A percentile compares a stretch with the other conserved stretches of the same genome.
These are phyloP conservation scores for Epinotia nisella DNA, from an alignment of 2,888 invertebrate species.

Conservation along the genomic window DNA sequence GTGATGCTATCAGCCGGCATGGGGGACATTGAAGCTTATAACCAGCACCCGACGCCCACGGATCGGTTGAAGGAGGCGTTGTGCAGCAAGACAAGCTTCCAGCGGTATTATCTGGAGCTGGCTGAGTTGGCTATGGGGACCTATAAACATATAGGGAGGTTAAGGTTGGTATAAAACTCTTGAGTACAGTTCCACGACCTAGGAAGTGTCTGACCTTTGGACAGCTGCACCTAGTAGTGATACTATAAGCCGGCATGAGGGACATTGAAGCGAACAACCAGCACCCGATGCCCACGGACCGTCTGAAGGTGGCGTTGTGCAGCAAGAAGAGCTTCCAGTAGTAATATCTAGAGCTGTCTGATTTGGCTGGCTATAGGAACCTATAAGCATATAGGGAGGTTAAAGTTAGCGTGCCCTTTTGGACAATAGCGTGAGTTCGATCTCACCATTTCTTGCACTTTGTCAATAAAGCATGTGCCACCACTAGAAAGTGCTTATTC, in stretches of 20 bases:
- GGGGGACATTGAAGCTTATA: constrained; percentile 84
- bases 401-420: constrained; percentile 67
- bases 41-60: constrained; percentile 75
- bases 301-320: constrained; percentile 95
- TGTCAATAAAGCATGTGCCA: background rate
- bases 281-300: constrained; percentile 86
- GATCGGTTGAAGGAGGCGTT: constrained; percentile 95
- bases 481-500: too few species aligned
- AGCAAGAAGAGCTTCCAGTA: constrained; percentile 95
- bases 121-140: constrained; percentile 98
- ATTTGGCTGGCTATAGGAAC: constrained; percentile 95
- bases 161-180: constrained; percentile 67
- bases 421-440: too few species aligned
- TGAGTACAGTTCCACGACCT: background rate
- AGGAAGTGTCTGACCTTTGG: constrained; percentile 84
- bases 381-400: constrained; percentile 95
- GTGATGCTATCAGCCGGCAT: constrained; percentile 96
- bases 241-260: constrained; percentile 95
- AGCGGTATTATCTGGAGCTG: constrained; percentile 95
- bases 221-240: constrained; percentile 95
- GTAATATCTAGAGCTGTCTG: constrained; percentile 96
- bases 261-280: constrained; percentile 73
- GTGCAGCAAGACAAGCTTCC: constrained; percentile 94
- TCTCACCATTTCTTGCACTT: too few species aligned
- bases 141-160: constrained; percentile 95